Evolutionary conservation across 2,888 invertebrate species (phyloP).

Genomic region (Clusia tigrina): DNA sequence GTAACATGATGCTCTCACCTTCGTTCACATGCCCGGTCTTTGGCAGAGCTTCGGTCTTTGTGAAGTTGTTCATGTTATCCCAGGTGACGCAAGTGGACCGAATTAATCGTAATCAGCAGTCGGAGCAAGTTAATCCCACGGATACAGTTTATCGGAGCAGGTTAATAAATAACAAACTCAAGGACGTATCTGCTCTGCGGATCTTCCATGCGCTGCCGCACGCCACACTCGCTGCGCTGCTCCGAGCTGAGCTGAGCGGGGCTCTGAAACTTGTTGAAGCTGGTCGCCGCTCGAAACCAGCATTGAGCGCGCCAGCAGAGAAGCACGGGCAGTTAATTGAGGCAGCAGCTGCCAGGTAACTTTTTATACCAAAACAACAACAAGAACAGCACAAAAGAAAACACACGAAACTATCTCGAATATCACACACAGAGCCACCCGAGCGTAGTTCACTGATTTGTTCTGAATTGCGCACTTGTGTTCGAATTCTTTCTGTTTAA

Average conservation of each 20-base stretch:
- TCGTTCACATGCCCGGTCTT: constrained; percentile 74
- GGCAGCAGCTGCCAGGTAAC: neutral
- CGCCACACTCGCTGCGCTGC: too few species aligned
- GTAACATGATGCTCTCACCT: too few species aligned
- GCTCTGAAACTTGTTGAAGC: constrained; percentile 12
- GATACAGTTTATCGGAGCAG: constrained; percentile 38
- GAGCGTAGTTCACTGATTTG: neutral
- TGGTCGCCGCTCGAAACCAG: neutral
- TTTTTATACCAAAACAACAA: neutral
- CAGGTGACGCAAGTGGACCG: neutral
- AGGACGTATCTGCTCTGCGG: constrained; percentile 41
- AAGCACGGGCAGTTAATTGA: neutral
- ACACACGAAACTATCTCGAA: constrained; percentile 1
- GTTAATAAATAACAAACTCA: constrained; percentile 48
- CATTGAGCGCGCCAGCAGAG: neutral
- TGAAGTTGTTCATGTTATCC: constrained; percentile 58
- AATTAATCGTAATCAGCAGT: constrained; percentile 1
- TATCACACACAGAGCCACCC: neutral
- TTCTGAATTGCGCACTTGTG: neutral
- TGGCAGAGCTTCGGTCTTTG: constrained; percentile 68
- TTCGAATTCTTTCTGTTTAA: too few species aligned
- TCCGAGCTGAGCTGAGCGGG: neutral
- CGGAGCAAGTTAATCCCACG: neutral
- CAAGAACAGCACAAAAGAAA: neutral
- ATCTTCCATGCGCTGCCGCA: neutral